Percentiles rank a stretch among this genome's conserved stretches.
Conservation (phyloP, 2,888 invertebrate genomes). For the Idaea straminata region DNA sequence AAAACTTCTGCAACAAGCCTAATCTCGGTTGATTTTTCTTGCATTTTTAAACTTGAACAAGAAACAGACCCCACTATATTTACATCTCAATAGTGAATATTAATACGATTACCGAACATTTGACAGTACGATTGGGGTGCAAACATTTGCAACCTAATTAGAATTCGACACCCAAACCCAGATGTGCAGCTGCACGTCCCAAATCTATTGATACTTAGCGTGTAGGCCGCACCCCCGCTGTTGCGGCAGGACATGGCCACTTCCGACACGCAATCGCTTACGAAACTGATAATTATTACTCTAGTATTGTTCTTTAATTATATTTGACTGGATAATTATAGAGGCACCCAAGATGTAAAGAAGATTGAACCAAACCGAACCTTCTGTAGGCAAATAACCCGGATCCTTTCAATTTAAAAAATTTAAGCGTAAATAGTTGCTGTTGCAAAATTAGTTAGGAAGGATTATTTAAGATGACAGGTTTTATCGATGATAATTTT, state of each 20-base stretch:
- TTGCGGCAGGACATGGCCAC: background rate
- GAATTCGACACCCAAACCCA: slow-evolving; percentile 2
- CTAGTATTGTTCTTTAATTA: background rate
- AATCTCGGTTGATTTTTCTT: background rate
- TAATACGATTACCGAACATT: background rate
- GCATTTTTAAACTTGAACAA: background rate
- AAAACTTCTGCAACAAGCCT: too few species aligned
- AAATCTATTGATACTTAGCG: background rate
- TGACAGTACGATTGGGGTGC: background rate
- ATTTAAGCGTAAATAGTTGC: background rate
- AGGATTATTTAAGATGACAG: too few species aligned
- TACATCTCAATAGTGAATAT: background rate
- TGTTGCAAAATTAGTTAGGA: background rate
- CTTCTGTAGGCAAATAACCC: background rate
- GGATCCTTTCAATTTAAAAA: background rate
- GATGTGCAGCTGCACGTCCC: slow-evolving; percentile 4
- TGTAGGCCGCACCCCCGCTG: background rate
- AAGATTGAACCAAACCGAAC: background rate
- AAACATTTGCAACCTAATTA: background rate
- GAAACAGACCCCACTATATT: background rate
- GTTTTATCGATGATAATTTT: too few species aligned
- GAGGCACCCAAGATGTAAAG: slow-evolving; percentile 4
- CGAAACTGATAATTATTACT: background rate
- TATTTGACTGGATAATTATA: background rate
- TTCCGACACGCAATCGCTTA: background rate